Conservation (phyloP, 2,888 invertebrate species). For the Axea sp. region DNA sequence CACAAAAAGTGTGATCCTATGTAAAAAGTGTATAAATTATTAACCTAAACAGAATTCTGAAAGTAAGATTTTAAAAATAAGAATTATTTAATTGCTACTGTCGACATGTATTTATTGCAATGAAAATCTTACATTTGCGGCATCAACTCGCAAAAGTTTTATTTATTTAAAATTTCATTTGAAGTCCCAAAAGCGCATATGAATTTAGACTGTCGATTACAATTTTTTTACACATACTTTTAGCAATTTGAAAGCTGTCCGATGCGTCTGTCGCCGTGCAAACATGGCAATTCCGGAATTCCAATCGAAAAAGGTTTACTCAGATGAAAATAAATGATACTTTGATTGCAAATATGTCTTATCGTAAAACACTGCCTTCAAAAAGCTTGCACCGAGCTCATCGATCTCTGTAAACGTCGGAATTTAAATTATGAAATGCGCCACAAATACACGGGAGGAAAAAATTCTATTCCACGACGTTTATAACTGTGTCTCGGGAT, state of each 20-base stretch:
- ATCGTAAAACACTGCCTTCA: slow-evolving; percentile 61
- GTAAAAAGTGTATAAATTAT: slow-evolving; percentile 22
- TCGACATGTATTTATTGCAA: slow-evolving; percentile 10
- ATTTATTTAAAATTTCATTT: background rate
- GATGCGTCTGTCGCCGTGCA: slow-evolving; percentile 20
- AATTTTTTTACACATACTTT: slow-evolving; percentile 17
- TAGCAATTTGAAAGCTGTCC: slow-evolving; percentile 17
- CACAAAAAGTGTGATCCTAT: slow-evolving; percentile 6
- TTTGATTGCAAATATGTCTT: slow-evolving; percentile 60
- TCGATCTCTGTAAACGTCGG: slow-evolving; percentile 63
- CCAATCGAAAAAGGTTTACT: slow-evolving; percentile 28
- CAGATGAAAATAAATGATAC: slow-evolving; percentile 53
- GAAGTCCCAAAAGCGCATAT: background rate
- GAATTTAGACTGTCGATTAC: background rate
- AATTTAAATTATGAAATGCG: slow-evolving; percentile 62
- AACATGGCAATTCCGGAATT: slow-evolving; percentile 17
- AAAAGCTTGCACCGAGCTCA: slow-evolving; percentile 56
- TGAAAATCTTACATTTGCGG: background rate
- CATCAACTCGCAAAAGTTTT: background rate
- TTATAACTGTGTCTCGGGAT: slow-evolving; percentile 61
- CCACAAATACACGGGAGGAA: slow-evolving; percentile 37
- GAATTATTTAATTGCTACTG: slow-evolving; percentile 4
- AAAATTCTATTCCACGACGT: slow-evolving; percentile 61
- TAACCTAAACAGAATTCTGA: background rate
- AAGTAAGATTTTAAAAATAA: slow-evolving; percentile 5